Conservation (phyloP, 2,888 invertebrate species). For the Pterostichus madidus region DNA sequence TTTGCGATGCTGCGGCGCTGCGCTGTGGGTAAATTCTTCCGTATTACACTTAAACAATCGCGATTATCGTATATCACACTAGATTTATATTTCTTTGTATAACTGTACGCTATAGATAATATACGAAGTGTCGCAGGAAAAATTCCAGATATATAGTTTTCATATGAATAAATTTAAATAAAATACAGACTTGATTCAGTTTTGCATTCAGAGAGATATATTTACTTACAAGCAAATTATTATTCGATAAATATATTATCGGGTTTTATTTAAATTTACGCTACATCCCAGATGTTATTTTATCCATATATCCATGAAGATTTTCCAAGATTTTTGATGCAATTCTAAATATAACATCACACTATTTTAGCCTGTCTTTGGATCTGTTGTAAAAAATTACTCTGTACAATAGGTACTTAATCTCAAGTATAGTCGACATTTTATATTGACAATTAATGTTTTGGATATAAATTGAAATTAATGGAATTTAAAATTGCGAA, state of each 20-base stretch:
- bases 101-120: conserved; percentile 44
- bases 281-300: conserved; percentile 13
- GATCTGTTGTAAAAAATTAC: no score
- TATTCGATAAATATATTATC: conserved; percentile 52
- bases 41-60: conserved; percentile 60
- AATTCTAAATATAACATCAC: no score
- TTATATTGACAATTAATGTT: no score
- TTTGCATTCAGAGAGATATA: conserved; percentile 48
- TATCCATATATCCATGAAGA: not conserved
- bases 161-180: conserved; percentile 58
- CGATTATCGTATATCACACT: conserved; percentile 57
- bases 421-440: no score
- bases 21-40: conserved; percentile 45
- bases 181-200: conserved; percentile 47
- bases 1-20: conserved; percentile 19
- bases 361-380: no score
- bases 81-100: conserved; percentile 53
- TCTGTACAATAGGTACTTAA: no score
- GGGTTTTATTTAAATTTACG: conserved; percentile 11
- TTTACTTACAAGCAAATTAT: conserved; percentile 37
- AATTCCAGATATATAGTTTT: conserved; percentile 49
- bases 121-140: conserved; percentile 34
- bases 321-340: no score
- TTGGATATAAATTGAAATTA: no score
- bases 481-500: no score